phyloP scores from a whole-genome alignment of 2,888 invertebrate genomes.

The Petrolisthes manimaculis region DNA sequence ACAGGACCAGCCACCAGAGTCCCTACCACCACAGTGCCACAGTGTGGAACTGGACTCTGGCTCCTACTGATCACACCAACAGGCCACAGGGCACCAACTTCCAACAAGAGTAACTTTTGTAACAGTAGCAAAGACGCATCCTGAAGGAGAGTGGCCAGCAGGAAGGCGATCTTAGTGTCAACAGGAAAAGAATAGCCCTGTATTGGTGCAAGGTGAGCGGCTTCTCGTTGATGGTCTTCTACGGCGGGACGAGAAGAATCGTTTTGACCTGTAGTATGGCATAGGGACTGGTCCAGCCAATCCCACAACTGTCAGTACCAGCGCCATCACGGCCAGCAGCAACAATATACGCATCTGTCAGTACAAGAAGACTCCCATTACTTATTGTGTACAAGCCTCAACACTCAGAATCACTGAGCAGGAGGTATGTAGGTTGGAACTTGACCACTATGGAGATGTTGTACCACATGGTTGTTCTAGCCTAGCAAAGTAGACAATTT shows the following conservation, averaged over 20 bases:
- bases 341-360: slow-evolving; percentile 19
- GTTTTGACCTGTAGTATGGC: background rate
- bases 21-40: background rate
- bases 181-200: background rate
- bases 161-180: background rate
- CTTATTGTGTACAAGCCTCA: background rate
- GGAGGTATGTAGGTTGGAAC: too few relatives aligned
- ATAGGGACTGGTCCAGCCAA: background rate
- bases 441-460: too few relatives aligned
- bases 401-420: background rate
- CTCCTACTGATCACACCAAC: too few relatives aligned
- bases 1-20: background rate
- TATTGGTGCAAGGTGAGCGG: background rate
- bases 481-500: too few relatives aligned
- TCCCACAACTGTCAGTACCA: background rate
- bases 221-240: background rate
- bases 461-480: too few relatives aligned
- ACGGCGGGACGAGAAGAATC: background rate
- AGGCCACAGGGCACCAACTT: too few relatives aligned
- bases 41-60: background rate
- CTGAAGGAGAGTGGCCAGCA: background rate
- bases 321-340: slow-evolving; percentile 16
- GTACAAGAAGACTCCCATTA: background rate
- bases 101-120: too few relatives aligned
- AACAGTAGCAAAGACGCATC: background rate